Evolutionary conservation across 2,888 invertebrate genomes (phyloP), one percentile per base, ranked within the genome.

Genomic region (Polydrusus pterygomalis): DNA sequence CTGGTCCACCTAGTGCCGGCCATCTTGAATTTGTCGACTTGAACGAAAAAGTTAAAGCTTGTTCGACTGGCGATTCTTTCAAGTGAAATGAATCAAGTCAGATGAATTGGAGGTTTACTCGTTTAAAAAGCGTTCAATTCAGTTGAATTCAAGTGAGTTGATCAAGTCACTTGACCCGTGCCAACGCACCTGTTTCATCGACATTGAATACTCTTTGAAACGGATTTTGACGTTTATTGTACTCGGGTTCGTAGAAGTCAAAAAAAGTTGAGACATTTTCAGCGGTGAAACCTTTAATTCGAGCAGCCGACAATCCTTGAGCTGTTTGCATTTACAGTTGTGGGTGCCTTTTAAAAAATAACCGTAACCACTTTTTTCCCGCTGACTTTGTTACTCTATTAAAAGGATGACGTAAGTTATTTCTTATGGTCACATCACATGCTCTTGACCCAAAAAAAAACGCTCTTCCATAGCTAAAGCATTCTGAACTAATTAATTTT

Each of bases 401-500:
- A 34, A 70, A 70, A 7, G 60, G 60, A 54, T 68, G 51, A 7
- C 56, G 54, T 17, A 54, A 15, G 11, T 15, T 13, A 13, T 54
- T 68, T 68, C 20, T 60, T 18, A 70, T 60, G 13, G 70, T 40
- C 1, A 56, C 13, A 43, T 68, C 56, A 56, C 18, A 8, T 10
- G 58, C 20, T 17, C 68, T 34, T 18, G 56, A 18, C 17, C 56
- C 68, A 43, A 30, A 68, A 45, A n/a, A 54, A 15, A 68, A 30
- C 25, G 38, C 15, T 54, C 11, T 15, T 45, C 70, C 70, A 70
- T 70, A 11, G 18, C 20, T 18, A 62, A 30, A 7, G 15, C 40
- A 47, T 62, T 47, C n/a, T 70, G 45, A 60, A 70, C 70, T 15
- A 70, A 15, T n/a, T 58, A 34, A 49, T 70, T 15, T 30, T 45